Percentiles rank a stretch among this genome's conserved stretches.
These are phyloP conservation scores for Pelagia noctiluca DNA, from an alignment of 30 jellyfish, hydroid and myxozoan species.

Conservation along the genomic window DNA sequence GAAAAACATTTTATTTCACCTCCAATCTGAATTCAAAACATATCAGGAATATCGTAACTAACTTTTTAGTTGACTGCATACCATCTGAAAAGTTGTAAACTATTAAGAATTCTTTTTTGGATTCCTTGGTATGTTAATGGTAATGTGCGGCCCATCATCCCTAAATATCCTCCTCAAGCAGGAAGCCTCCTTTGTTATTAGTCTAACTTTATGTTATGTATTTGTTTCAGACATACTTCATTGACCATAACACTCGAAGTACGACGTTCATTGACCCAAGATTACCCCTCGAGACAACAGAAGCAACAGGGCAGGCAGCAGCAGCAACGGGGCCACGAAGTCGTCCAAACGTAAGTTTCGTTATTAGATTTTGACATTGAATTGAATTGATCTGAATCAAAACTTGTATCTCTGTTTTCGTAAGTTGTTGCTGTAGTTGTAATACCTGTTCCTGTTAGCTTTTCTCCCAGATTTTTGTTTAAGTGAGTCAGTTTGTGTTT, in stretches of 20 bases:
- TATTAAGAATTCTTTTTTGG: too few relatives aligned
- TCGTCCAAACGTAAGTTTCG: constrained; percentile 67
- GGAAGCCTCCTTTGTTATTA: background rate
- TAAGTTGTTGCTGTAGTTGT: too few relatives aligned
- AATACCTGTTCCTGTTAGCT: background rate
- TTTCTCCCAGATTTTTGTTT: background rate
- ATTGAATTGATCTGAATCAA: too few relatives aligned
- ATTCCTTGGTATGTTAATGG: too few relatives aligned
- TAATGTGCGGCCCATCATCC: too few relatives aligned
- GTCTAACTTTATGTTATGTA: background rate
- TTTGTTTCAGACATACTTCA: constrained; percentile 77
- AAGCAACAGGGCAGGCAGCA: constrained; percentile 72
- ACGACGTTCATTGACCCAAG: constrained; percentile 98
- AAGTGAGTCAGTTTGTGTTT: too few relatives aligned
- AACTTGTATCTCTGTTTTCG: too few relatives aligned
- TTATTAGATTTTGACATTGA: too few relatives aligned
- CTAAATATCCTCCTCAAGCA: background rate
- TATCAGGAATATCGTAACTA: too few relatives aligned
- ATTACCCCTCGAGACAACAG: constrained; percentile 77
- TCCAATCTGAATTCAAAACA: background rate
- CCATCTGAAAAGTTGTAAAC: too few relatives aligned
- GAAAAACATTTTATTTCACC: background rate
- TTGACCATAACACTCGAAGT: constrained; percentile 87
- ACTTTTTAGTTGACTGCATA: too few relatives aligned
- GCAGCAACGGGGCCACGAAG: constrained; percentile 68